Evolutionary conservation across 2,113 vertebrate species (phyloP).

Genomic region (Perca fluviatilis): DNA sequence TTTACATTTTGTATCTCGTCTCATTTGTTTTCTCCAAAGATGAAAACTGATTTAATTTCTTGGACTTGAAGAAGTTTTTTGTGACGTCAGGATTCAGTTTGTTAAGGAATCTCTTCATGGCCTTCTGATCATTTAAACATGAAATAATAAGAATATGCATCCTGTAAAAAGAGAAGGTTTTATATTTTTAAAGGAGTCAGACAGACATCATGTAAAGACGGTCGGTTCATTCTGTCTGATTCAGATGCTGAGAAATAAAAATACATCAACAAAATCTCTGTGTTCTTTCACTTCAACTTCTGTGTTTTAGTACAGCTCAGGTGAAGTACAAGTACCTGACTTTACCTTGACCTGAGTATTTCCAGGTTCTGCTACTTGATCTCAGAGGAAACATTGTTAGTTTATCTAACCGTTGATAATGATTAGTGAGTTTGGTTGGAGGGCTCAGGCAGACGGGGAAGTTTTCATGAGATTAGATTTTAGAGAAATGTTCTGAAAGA

Average conservation of each 20-base stretch:
- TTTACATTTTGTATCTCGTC: slow-evolving; percentile 97
- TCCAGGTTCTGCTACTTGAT: no score
- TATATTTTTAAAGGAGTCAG: slow-evolving; percentile 10
- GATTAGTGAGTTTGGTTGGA: no score
- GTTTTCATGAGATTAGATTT: no score
- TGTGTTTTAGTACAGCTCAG: no score
- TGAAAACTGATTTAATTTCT: slow-evolving; percentile 89
- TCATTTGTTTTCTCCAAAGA: slow-evolving; percentile 84
- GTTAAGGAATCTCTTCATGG: slow-evolving; percentile 71
- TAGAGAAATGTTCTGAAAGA: no score
- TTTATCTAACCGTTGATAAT: no score
- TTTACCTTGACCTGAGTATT: no score
- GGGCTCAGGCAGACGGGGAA: no score
- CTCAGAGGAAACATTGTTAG: no score
- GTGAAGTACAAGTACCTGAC: no score
- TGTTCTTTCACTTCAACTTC: no score
- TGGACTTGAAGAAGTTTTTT: slow-evolving; percentile 88
- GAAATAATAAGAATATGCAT: slow-evolving; percentile 25
- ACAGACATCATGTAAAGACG: not conserved
- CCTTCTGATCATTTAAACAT: slow-evolving; percentile 88
- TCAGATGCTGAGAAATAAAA: slow-evolving; percentile 26
- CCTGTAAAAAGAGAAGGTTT: slow-evolving; percentile 14
- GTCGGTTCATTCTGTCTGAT: slow-evolving; percentile 2
- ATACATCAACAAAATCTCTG: not conserved
- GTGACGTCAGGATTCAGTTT: slow-evolving; percentile 78